phyloP scores from a whole-genome alignment of 2,113 vertebrate genomes.

The Melanerpes aurifrons region DNA sequence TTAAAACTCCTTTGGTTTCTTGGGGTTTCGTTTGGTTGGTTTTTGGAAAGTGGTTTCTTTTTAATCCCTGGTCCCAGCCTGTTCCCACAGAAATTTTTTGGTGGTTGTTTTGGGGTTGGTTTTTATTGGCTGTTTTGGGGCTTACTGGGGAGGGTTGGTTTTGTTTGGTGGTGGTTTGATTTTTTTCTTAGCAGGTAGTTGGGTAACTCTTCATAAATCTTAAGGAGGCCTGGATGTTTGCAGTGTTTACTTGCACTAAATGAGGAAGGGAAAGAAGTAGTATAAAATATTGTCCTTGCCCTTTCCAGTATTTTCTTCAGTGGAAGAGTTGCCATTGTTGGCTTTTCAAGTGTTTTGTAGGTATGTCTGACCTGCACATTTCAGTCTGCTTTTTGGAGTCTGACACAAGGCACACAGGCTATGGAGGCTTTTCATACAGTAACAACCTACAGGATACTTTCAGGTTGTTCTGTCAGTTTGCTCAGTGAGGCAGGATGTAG shows the following conservation, averaged over 20 bases:
- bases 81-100: neutral
- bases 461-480: neutral
- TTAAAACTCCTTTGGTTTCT: neutral
- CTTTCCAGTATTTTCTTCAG: neutral
- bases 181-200: neutral
- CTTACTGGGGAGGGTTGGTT: too few species aligned
- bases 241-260: neutral
- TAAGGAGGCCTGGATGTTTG: neutral
- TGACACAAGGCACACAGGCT: neutral
- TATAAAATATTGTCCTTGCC: neutral
- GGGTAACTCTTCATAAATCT: neutral
- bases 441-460: neutral
- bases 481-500: neutral
- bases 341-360: neutral
- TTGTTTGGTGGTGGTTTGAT: neutral
- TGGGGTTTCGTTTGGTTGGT: neutral
- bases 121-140: too few species aligned
- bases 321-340: neutral
- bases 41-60: neutral
- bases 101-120: neutral
- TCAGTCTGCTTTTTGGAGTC: neutral
- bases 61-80: neutral
- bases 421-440: neutral
- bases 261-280: neutral
- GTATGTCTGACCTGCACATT: neutral